Base-by-base conservation (phyloP, 2,113 vertebrate genomes). In the Dipodomys stephensi region DNA sequence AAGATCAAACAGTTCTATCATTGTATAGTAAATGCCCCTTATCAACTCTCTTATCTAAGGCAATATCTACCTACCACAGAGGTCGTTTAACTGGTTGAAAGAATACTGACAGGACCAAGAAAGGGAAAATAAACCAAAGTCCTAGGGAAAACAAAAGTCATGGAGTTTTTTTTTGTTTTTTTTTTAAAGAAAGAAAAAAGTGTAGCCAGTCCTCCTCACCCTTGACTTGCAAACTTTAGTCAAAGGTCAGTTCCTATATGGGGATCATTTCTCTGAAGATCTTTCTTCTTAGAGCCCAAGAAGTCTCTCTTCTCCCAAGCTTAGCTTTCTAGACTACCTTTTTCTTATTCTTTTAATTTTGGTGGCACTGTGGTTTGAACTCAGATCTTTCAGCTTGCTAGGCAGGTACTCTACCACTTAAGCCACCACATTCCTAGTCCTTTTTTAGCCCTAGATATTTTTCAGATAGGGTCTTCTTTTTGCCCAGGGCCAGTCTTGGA, bases 41-140 rank as follows among this genome's bases (percentile, higher is more conserved):
- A 18, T 12, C 77, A 27, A 20, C 39, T 22, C 23, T 18, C 73
- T 71, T 12, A 73, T 3, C 57, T 62, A 62, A 18, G 44, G 53
- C 32, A 69, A 62, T 39, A 39, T 39, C 20, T 27, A 53, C 28
- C 32, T 32, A 46, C 79, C 60, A 81, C 44, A 87, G 35, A 89
- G 44, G 67, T 88, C 80, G 72, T 30, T 96, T 89, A 73, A 81
- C 39, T 22, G 86, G 28, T 57, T 44, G 93, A 86, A 96, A 93
- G 57, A 88, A 72, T 15, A 89, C 62, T 82, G 53, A 49, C 82
- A 82, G 65, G 65, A 83, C 49, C 16, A 28, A 68, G 93, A 73
- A 53, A 90, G 32, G 46, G 67, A 77, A 85, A 95, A 92, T 44
- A 96, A 93, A 67, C 60, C 74, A 35, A 67, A 68, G 53, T 32